Evolutionary conservation across 2,113 vertebrate species (phyloP), one percentile per base, ranked within the genome.

Genomic region (Odobenus rosmarus): DNA sequence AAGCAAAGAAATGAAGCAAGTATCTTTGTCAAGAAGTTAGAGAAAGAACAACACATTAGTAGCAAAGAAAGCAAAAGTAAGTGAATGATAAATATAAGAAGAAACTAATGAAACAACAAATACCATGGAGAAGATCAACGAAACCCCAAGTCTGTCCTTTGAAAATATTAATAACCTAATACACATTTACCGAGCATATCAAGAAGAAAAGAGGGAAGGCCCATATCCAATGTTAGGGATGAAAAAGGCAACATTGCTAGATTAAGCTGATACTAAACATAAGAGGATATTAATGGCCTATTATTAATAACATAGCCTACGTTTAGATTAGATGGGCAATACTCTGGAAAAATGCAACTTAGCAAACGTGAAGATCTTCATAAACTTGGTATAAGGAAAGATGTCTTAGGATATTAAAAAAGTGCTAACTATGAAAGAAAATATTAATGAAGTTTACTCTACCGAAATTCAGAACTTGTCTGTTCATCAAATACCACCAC

Each of bases 21-120:
- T 61, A 24, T 53, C 39, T 95, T 88, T 82, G 26, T 69, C 33
- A 61, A 57, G 1, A 88, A 88, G 67, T 83, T 77, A 69, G 67
- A 74, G 61, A n/a, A 89, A 49, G 61, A 89, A 51, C 6, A 90
- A 51, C 16, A 77, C 5, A 42, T 36, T 36, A 69, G 53, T 55
- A 88, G 42, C 21, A 71, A 92, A 95, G 31, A 71, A 88, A 84
- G 24, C 21, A 55, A 57, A 69, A 88, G 57, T 55, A 94, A 91
- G 51, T 77, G 49, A 67, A 91, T 88, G 36, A 84, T 77, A 88
- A 83, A 69, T 61, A 42, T 53, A 77, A 62, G 6, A 7, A 96
- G 21, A 88, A 92, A 77, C 42, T 95, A 76, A 92, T 69, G 51
- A 88, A 83, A 88, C n/a, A 62, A 76, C 26, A 77, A 82, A 69